Evolutionary conservation across 2,888 invertebrate genomes (phyloP), one percentile per base, ranked within the genome.

Genomic region (Flabesymbios commensalis): DNA sequence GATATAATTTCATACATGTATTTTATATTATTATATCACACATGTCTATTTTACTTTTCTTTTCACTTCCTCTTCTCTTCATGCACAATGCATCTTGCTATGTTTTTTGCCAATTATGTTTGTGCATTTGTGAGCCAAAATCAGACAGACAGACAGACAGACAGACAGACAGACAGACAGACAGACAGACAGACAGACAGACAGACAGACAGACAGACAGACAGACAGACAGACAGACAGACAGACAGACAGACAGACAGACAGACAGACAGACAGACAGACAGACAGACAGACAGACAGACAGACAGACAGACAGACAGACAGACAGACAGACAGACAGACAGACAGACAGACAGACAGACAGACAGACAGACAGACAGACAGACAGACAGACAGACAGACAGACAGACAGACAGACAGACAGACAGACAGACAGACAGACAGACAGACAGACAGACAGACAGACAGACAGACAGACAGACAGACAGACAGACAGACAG

Each of bases 221-320:
- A 61, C 57, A 64, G 53, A 61, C 61, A 66, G 53, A 61, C 49
- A 66, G 52, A 66, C 56, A 61, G 45, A 61, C 45, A 58, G 61
- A 64, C 61, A 58, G 48, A 64, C 61, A 60, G 61, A 54, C 61
- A 60, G 51, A 55, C 48, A 56, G 45, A 61, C 59, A 64, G 49
- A 57, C 48, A 64, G 47, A 57, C 56, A 60, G 56, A 60, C 61
- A 60, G 49, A 57, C 60, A 52, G 56, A 64, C 56, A 55, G 45
- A 64, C 51, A 61, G 53, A 57, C 53, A 57, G 57, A 58, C 61
- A 64, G 41, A 64, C 55, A 63, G 54, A 64, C 63, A 56, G 43
- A 64, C 60, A 57, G 47, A 61, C 53, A 59, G 45, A 57, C 59
- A 61, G 42, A 57, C 53, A 60, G 57, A 53, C 59, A 45, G 56